Percentiles rank a stretch among this genome's conserved stretches.
Evolutionary conservation across 2,888 invertebrate species (phyloP).

Genomic region (Baccha elongata): DNA sequence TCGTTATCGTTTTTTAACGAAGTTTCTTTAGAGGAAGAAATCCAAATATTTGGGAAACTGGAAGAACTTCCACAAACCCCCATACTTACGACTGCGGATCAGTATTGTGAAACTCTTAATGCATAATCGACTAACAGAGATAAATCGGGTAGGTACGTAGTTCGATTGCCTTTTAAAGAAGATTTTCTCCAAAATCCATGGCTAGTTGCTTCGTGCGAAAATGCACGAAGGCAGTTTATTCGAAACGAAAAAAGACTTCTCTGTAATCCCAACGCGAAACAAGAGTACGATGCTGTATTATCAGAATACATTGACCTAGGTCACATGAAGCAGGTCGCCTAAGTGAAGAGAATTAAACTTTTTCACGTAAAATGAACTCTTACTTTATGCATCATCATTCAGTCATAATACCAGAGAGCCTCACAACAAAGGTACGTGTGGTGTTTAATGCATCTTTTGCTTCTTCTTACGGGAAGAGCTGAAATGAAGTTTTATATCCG

Average conservation of each 20-base stretch:
- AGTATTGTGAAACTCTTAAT: too few relatives aligned
- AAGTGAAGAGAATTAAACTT: not conserved
- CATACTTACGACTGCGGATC: too few relatives aligned
- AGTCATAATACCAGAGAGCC: not conserved
- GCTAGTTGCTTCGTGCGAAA: not conserved
- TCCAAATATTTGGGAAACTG: too few relatives aligned
- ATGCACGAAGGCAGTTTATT: not conserved
- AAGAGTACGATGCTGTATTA: not conserved
- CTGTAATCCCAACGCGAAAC: not conserved
- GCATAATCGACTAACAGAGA: too few relatives aligned
- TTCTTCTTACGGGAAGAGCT: not conserved
- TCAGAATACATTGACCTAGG: not conserved
- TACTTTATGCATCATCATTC: not conserved
- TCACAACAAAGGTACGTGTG: not conserved
- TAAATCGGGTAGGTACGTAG: too few relatives aligned
- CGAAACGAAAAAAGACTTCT: not conserved
- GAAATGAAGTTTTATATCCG: not conserved
- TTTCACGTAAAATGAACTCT: not conserved
- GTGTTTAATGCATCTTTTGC: too few relatives aligned
- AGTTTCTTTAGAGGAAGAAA: too few relatives aligned
- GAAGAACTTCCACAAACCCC: too few relatives aligned
- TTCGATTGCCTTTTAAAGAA: not conserved
- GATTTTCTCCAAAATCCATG: not conserved
- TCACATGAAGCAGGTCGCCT: not conserved
- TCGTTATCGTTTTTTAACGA: too few relatives aligned